Base-by-base conservation (phyloP, 2,113 vertebrate genomes). In the Hippocampus barbouri region DNA sequence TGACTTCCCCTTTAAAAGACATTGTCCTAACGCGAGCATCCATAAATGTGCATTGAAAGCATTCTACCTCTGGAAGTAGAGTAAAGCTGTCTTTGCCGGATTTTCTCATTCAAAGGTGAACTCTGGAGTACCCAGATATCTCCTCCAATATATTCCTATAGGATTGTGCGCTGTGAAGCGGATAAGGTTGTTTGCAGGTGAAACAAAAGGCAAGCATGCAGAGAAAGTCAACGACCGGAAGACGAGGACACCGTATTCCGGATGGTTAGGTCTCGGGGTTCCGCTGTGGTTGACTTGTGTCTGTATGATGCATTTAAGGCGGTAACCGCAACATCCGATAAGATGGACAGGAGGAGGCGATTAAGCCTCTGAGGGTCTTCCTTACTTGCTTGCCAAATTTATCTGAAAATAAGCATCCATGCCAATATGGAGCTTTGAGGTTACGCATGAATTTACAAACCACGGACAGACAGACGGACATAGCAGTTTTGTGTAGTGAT, bases 321-420 rank as follows among this genome's bases (percentile, higher is more conserved):
- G 90, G 92, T 90, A 91, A 92, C 94, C 93, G 96, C 95, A 96
- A 94, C 94, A 98, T 95, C 92, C 90, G 89, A 95, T 95, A 92
- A 89, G 87, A 93, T 92, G 92, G 94, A 94, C 91, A 60, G 79
- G 64, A 56, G n/a, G 69, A 71, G 81, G 76, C 76, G 41, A 57
- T 0, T 41, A 74, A 49, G 61, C 60, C 80, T 79, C 86, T 23
- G 66, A 67, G 80, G 82, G 69, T 56, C 72, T 81, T 77, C 79
- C 72, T 73, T 62, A 66, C 76, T 77, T 61, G 45, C 49, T 74
- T 77, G 72, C 77, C 75, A 85, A 83, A 86, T 65, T 41, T 62
- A 76, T 88, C 82, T 85, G 91, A 90, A 78, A 91, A 85, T 90
- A 90, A 84, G 77, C 85, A 90, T 86, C 79, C 83, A 14, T 92